A percentile compares a stretch with the other conserved stretches of the same genome.
Conservation (phyloP, 2,113 vertebrate species). For the Onychostruthus taczanowskii region DNA sequence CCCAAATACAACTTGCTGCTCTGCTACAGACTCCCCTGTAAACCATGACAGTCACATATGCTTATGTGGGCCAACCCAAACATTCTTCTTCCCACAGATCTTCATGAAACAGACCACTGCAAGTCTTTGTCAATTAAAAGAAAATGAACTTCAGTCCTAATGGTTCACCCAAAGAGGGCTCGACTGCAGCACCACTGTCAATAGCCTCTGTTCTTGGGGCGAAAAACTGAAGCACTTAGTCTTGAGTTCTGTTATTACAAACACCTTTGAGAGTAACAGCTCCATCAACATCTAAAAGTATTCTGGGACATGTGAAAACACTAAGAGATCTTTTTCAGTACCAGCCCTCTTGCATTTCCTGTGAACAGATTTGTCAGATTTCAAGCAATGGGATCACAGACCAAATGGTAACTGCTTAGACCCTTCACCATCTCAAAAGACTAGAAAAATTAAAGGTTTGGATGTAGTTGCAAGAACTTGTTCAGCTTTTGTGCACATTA, state of each 20-base stretch:
- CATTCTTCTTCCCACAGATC: not conserved
- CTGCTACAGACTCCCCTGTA: not conserved
- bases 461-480: not conserved
- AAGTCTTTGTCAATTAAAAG: not conserved
- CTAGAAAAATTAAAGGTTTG: not conserved
- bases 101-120: not conserved
- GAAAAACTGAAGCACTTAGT: not conserved
- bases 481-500: not conserved
- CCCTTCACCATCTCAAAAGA: not conserved
- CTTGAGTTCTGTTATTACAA: not conserved
- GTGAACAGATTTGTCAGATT: not conserved
- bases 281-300: not conserved
- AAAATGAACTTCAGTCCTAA: not conserved
- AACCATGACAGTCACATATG: not conserved
- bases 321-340: not conserved
- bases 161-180: not conserved
- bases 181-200: not conserved
- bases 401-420: not conserved
- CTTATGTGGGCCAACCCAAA: not conserved
- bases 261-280: not conserved
- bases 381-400: not conserved
- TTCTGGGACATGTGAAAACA: not conserved
- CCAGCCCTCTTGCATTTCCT: not conserved
- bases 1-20: not conserved
- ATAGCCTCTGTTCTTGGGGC: not conserved